A percentile compares a stretch with the other conserved stretches of the same genome.
Conservation (phyloP, 2,113 vertebrate genomes). For the Bubo blakistoni region DNA sequence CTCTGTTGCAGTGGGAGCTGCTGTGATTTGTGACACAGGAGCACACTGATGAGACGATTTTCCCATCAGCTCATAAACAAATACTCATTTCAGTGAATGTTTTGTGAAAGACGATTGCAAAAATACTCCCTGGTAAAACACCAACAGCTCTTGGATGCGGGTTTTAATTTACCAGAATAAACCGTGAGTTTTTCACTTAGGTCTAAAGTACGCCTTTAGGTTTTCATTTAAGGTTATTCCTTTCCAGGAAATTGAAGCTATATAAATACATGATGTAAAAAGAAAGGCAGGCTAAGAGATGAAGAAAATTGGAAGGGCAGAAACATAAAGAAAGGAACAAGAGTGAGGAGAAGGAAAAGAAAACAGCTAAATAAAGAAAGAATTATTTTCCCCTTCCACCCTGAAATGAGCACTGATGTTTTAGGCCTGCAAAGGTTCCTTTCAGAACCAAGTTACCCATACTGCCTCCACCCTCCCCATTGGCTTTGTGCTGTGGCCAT, state of each 20-base stretch:
- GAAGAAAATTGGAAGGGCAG: neutral
- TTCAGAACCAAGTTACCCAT: neutral
- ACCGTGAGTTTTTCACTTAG: neutral
- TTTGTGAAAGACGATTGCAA: neutral
- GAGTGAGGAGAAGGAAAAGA: neutral
- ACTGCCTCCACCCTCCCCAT: no score
- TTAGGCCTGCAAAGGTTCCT: neutral
- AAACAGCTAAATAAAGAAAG: neutral
- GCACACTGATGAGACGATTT: neutral
- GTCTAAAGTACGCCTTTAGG: neutral
- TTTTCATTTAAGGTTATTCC: neutral
- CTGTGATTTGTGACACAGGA: accelerated
- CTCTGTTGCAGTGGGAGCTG: neutral
- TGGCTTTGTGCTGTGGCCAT: accelerated
- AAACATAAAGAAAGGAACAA: neutral
- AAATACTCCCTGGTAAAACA: neutral
- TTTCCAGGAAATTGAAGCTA: neutral
- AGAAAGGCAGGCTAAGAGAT: neutral
- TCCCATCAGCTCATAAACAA: neutral
- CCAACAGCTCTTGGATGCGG: neutral
- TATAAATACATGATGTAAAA: neutral
- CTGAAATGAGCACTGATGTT: neutral
- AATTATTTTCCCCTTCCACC: neutral
- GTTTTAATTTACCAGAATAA: neutral
- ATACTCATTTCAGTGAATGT: neutral